Evolutionary conservation across 1,140 invertebrate species (phyloP).

Genomic region (Sinonovacula constricta): DNA sequence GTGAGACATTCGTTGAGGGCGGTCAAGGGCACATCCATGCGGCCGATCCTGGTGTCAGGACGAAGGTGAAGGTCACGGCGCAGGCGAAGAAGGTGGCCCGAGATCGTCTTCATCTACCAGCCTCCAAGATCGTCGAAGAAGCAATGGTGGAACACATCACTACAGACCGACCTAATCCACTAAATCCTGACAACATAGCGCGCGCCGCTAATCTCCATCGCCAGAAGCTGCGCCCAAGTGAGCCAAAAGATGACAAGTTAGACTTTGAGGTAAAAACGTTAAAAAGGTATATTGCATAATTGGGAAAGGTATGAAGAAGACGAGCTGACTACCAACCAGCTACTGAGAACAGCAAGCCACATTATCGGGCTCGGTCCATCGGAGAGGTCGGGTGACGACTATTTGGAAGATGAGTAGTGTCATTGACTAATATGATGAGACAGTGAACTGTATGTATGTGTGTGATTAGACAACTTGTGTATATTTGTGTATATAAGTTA

Average conservation of each 20-base stretch:
- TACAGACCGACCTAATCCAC: background rate
- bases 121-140: background rate
- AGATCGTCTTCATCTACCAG: background rate
- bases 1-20: background rate
- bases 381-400: too few species aligned
- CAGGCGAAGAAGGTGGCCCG: background rate
- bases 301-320: too few species aligned
- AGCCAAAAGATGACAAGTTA: background rate
- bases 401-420: too few species aligned
- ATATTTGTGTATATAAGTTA: too few species aligned
- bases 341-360: too few species aligned
- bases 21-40: background rate
- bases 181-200: too few species aligned
- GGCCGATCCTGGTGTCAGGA: background rate
- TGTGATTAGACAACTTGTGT: too few species aligned
- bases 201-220: slow-evolving; percentile 12
- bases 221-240: background rate
- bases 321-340: too few species aligned
- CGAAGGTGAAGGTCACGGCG: background rate
- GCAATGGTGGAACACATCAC: background rate
- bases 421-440: too few species aligned
- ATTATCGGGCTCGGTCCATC: too few species aligned
- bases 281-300: too few species aligned
- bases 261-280: slow-evolving; percentile 13
- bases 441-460: too few species aligned